Conservation (phyloP, 2,113 vertebrate genomes). For the Gymnarchus niloticus region DNA sequence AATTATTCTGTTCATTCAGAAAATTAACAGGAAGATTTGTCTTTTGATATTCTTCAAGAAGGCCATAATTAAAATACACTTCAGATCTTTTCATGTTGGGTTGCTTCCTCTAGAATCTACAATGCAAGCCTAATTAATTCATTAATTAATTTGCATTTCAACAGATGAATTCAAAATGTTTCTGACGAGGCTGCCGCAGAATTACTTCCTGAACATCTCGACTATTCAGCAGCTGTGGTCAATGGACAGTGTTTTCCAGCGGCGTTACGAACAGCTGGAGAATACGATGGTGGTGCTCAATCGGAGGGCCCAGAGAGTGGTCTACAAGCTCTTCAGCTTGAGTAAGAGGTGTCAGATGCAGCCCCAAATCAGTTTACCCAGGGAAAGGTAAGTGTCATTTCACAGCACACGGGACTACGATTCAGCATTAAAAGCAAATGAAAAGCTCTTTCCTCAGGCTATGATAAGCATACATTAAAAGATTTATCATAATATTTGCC, state of each 20-base stretch:
- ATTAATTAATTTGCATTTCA: slow-evolving; percentile 25
- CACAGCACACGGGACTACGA: slow-evolving; percentile 18
- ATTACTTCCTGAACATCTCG: slow-evolving; percentile 87
- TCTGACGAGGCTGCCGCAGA: slow-evolving; percentile 82
- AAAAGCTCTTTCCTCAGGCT: slow-evolving; percentile 25
- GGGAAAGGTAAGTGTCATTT: slow-evolving; percentile 71
- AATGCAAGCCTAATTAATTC: slow-evolving; percentile 10
- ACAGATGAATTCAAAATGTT: slow-evolving; percentile 94
- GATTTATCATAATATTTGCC: slow-evolving; percentile 42
- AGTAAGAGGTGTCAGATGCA: slow-evolving; percentile 93
- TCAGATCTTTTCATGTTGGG: slow-evolving; percentile 32
- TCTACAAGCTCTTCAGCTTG: slow-evolving; percentile 91
- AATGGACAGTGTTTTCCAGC: slow-evolving; percentile 83
- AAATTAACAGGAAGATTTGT: background rate
- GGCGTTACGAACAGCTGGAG: slow-evolving; percentile 85
- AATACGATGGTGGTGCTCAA: slow-evolving; percentile 80
- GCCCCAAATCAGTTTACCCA: slow-evolving; percentile 79
- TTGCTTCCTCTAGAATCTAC: slow-evolving; percentile 35
- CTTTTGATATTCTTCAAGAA: background rate
- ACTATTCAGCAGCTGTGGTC: slow-evolving; percentile 88
- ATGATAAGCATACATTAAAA: slow-evolving; percentile 25
- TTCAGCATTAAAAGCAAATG: background rate
- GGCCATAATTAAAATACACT: background rate
- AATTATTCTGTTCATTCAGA: background rate
- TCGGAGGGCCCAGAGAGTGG: slow-evolving; percentile 81